phyloP scores from a whole-genome alignment of 2,888 invertebrate species.

The Phytoseiulus persimilis region DNA sequence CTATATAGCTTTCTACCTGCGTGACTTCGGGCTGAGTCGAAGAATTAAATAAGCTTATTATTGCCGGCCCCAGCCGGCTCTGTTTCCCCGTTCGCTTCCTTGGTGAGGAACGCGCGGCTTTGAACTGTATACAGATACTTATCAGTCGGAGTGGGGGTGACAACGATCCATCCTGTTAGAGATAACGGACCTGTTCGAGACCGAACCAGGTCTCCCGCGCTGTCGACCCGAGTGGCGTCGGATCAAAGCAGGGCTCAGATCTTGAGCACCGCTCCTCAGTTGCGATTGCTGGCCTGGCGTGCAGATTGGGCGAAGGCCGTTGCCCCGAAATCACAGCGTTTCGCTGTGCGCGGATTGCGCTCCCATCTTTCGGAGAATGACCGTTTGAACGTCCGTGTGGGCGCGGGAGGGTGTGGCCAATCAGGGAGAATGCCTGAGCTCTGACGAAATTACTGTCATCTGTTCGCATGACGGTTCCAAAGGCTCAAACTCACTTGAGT shows the following conservation, averaged over 20 bases:
- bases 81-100: not conserved
- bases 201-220: not conserved
- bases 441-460: not conserved
- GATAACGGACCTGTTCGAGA: not conserved
- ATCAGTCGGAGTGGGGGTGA: not conserved
- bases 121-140: not conserved
- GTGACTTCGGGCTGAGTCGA: not conserved
- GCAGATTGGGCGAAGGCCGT: no score
- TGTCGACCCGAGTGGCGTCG: no score
- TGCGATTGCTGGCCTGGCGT: no score
- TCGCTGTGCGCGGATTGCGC: no score
- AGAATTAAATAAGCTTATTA: constrained; percentile 5
- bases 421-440: not conserved
- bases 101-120: not conserved
- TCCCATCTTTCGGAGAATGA: no score
- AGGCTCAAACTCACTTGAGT: not conserved
- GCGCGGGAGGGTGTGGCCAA: not conserved
- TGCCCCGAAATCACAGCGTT: no score
- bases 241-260: no score
- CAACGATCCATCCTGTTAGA: not conserved
- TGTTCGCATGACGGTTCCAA: not conserved
- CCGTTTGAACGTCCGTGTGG: not conserved
- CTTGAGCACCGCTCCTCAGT: no score
- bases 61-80: not conserved
- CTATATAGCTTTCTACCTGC: not conserved